A percentile compares a stretch with the other conserved stretches of the same genome.
phyloP scores from a whole-genome alignment of 1,140 invertebrate species.

The Leguminivora glycinivorella region DNA sequence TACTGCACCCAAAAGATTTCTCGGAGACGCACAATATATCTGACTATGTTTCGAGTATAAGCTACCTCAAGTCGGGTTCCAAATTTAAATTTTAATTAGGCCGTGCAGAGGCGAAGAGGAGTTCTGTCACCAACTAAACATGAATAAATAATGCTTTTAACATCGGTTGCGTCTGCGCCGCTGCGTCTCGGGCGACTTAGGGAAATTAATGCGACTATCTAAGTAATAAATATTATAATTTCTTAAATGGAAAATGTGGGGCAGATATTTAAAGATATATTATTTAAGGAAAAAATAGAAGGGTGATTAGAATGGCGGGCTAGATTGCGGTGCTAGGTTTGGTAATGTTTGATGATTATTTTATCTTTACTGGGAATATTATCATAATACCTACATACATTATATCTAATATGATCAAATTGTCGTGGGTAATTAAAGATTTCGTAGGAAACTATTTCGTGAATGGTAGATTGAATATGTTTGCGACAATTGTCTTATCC shows the following conservation, averaged over 20 bases:
- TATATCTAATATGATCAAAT: background rate
- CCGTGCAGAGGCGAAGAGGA: slow-evolving; percentile 50
- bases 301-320: background rate
- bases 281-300: background rate
- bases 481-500: slow-evolving; percentile 3
- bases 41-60: slow-evolving; percentile 15
- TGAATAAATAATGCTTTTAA: slow-evolving; percentile 62
- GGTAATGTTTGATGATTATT: background rate
- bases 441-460: slow-evolving; percentile 6
- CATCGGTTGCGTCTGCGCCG: slow-evolving; percentile 30
- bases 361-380: background rate
- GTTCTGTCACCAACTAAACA: slow-evolving; percentile 54
- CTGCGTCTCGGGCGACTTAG: slow-evolving; percentile 31
- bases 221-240: slow-evolving; percentile 1
- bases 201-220: slow-evolving; percentile 19
- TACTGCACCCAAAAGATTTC: too few relatives aligned
- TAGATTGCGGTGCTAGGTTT: background rate
- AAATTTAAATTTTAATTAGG: slow-evolving; percentile 71
- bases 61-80: slow-evolving; percentile 45
- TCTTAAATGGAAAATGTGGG: background rate
- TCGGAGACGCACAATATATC: background rate
- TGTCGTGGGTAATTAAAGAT: background rate
- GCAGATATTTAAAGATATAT: background rate
- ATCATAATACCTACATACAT: background rate
- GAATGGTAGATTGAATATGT: background rate